These are phyloP conservation scores for Dasyprocta punctata DNA, from an alignment of 2,113 vertebrate species.

Conservation along the genomic window DNA sequence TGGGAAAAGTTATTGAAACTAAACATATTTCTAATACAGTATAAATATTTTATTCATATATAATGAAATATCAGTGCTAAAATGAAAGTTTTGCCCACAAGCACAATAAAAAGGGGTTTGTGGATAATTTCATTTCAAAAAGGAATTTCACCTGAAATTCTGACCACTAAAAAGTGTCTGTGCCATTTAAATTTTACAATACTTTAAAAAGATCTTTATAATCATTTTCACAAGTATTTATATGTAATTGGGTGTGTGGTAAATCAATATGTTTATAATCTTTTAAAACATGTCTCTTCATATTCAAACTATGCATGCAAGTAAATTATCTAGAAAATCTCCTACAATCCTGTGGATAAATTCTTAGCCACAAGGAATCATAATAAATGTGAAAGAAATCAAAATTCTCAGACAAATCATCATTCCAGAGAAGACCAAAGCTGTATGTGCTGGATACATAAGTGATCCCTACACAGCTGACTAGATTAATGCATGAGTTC, in stretches of 20 bases:
- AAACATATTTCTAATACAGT: background rate
- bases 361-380: constrained; percentile 39
- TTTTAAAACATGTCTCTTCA: constrained; percentile 49
- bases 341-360: background rate
- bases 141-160: constrained; percentile 31
- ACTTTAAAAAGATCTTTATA: constrained; percentile 14
- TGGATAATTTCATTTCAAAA: constrained; percentile 20
- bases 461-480: background rate
- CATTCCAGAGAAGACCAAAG: background rate
- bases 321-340: constrained; percentile 21
- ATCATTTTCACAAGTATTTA: background rate
- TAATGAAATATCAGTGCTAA: background rate
- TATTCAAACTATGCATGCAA: constrained; percentile 41
- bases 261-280: background rate
- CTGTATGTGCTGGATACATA: background rate
- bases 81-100: background rate
- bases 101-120: constrained; percentile 2
- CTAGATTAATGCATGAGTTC: background rate
- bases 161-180: background rate
- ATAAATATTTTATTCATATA: background rate
- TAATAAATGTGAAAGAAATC: constrained; percentile 24
- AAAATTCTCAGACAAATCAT: constrained; percentile 8
- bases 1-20: background rate
- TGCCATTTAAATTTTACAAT: constrained; percentile 19
- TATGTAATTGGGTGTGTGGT: background rate